These are phyloP conservation scores for Clarias pachynema DNA, from an alignment of 2,797 vertebrate genomes.

Conservation along the genomic window DNA sequence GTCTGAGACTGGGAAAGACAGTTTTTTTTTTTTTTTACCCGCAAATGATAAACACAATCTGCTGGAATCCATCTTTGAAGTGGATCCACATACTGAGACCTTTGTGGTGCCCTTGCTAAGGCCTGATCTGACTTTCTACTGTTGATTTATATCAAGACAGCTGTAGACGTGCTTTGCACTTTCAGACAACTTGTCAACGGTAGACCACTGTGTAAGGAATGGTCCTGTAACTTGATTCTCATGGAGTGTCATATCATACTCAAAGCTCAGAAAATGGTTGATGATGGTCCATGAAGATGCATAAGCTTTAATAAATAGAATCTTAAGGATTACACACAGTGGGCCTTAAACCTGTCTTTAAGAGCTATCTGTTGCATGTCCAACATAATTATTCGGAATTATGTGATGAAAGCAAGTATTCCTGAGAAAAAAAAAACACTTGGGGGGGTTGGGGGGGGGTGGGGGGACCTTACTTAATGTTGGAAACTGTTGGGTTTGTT, in stretches of 20 bases:
- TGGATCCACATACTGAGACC: conserved; percentile 34
- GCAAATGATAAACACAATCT: background rate
- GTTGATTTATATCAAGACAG: conserved; percentile 74
- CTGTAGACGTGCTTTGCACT: conserved; percentile 63
- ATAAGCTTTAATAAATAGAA: conserved; percentile 52
- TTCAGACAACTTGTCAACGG: conserved; percentile 56
- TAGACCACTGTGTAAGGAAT: conserved; percentile 60
- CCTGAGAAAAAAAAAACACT: background rate
- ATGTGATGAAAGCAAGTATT: no score
- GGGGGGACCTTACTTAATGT: background rate
- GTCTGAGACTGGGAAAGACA: background rate
- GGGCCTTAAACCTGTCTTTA: background rate
- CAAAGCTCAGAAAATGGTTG: conserved; percentile 43
- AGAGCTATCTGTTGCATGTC: background rate
- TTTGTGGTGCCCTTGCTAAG: conserved; percentile 55
- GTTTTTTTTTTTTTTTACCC: background rate
- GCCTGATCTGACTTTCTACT: conserved; percentile 61
- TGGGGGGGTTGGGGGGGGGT: no score
- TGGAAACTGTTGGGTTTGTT: background rate
- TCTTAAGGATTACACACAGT: conserved; percentile 10
- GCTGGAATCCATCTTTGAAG: background rate
- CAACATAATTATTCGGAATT: no score
- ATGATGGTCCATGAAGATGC: conserved; percentile 61
- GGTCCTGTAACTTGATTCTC: conserved; percentile 56
- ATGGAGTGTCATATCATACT: conserved; percentile 46